Evolutionary conservation across 2,797 vertebrate genomes (phyloP).

Genomic region (Acipenser oxyrinchus): DNA sequence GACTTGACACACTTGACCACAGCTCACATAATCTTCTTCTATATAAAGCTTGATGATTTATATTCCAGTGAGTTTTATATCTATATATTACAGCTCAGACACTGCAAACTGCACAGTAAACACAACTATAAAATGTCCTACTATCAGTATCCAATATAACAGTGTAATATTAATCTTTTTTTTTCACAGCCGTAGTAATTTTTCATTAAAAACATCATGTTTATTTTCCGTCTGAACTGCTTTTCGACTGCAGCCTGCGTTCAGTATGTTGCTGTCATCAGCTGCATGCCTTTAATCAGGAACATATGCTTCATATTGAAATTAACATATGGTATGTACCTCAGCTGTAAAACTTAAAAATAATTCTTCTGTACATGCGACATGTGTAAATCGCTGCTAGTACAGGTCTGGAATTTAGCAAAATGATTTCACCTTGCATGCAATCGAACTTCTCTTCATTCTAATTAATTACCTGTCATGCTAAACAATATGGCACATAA

Average conservation of each 20-base stretch:
- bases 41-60: too few species aligned
- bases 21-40: too few species aligned
- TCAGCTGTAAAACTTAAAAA: slow-evolving; percentile 57
- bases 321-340: slow-evolving; percentile 74
- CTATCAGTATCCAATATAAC: neutral
- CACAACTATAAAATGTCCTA: slow-evolving; percentile 1
- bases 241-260: slow-evolving; percentile 24
- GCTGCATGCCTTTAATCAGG: slow-evolving; percentile 53
- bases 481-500: slow-evolving; percentile 3
- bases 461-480: slow-evolving; percentile 10
- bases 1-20: too few species aligned
- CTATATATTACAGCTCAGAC: slow-evolving; percentile 4
- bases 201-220: slow-evolving; percentile 2
- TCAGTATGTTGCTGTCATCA: slow-evolving; percentile 45
- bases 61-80: neutral
- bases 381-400: slow-evolving; percentile 41
- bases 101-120: neutral
- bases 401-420: slow-evolving; percentile 34
- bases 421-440: slow-evolving; percentile 55
- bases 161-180: neutral
- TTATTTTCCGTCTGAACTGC: slow-evolving; percentile 16
- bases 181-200: slow-evolving; percentile 1
- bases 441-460: slow-evolving; percentile 27
- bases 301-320: slow-evolving; percentile 58
- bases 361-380: slow-evolving; percentile 48